phyloP scores from a whole-genome alignment of 2,888 invertebrate genomes.

The Tanypteryx hageni region DNA sequence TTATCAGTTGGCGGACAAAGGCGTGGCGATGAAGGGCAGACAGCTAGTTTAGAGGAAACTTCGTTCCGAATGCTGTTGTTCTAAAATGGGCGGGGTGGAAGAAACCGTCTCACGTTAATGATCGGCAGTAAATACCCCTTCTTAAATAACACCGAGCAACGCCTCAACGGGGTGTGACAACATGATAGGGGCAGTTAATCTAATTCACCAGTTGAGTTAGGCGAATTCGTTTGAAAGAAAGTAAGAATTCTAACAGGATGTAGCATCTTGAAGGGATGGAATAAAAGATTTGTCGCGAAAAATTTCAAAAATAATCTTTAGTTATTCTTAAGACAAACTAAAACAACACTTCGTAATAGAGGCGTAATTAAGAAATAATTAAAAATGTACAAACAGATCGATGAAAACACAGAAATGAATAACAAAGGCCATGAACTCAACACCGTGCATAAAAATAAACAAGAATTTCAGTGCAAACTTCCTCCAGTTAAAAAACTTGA shows the following conservation, averaged over 20 bases:
- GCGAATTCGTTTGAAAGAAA: neutral
- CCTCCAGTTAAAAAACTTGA: too few species aligned
- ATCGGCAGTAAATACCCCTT: neutral
- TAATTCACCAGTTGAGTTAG: neutral
- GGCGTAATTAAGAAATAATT: too few species aligned
- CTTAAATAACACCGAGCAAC: neutral
- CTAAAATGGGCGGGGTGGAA: neutral
- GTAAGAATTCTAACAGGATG: neutral
- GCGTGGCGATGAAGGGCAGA: neutral
- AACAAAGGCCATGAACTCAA: too few species aligned
- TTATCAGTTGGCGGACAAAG: neutral
- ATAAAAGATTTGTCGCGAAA: too few species aligned
- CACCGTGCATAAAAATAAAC: too few species aligned
- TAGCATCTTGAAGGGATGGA: neutral
- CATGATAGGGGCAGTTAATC: neutral
- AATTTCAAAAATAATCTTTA: too few species aligned
- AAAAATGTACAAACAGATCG: too few species aligned
- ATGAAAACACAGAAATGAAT: too few species aligned
- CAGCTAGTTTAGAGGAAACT: neutral
- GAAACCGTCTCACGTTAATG: neutral
- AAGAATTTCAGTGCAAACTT: too few species aligned
- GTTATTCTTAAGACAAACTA: too few species aligned
- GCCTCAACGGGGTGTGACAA: neutral
- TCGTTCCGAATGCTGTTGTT: neutral
- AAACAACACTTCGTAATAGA: too few species aligned